Conservation (phyloP, 2,113 vertebrate genomes). For the Hipposideros armiger region DNA sequence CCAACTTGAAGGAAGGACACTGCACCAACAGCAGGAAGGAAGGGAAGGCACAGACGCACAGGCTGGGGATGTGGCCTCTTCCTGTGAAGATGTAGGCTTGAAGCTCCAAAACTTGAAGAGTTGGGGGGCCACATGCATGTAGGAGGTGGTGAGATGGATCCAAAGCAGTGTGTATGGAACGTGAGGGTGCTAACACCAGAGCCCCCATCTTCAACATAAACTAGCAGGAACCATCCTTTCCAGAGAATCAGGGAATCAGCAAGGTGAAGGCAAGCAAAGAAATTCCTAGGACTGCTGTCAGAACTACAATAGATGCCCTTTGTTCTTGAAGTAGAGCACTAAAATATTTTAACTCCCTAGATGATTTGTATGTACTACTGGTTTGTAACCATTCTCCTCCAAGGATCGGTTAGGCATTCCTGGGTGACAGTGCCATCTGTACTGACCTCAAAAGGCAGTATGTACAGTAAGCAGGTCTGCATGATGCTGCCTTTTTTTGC, state of each 20-base stretch:
- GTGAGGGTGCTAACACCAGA: neutral
- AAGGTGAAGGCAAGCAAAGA: neutral
- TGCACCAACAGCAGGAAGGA: neutral
- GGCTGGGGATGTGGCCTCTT: neutral
- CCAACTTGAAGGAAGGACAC: neutral
- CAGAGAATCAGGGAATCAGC: neutral
- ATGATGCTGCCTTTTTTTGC: neutral
- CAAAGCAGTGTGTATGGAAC: neutral
- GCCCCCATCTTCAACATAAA: neutral
- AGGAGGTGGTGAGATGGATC: neutral
- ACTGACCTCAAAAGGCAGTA: neutral
- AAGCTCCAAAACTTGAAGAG: neutral
- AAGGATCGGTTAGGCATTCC: neutral
- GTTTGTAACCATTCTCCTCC: neutral
- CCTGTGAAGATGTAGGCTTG: neutral
- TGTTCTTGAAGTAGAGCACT: neutral
- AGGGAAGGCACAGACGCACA: neutral
- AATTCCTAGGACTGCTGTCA: neutral
- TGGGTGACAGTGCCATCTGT: neutral
- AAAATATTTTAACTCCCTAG: neutral
- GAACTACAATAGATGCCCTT: neutral
- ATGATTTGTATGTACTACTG: neutral
- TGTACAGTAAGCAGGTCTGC: neutral
- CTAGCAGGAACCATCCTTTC: neutral
- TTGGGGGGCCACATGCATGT: neutral